These are phyloP conservation scores for Tachysurus vachellii DNA, from an alignment of 2,113 vertebrate species.

Conservation along the genomic window DNA sequence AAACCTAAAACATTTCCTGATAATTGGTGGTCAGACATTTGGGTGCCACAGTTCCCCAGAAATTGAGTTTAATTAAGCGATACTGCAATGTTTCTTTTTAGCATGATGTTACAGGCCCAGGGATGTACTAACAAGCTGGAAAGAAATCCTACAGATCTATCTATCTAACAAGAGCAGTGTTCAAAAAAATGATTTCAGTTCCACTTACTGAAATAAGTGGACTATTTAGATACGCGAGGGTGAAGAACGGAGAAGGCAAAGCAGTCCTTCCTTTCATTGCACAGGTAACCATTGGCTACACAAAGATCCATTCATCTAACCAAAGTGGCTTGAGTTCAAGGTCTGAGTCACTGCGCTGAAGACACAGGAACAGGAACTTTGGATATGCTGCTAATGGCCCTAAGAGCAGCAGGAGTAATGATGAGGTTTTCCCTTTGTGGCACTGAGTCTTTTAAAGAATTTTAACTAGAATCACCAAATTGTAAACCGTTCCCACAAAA, in stretches of 20 bases:
- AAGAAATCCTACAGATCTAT: not conserved
- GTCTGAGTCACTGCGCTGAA: not conserved
- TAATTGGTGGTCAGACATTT: not conserved
- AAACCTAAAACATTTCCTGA: not conserved
- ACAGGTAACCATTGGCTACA: constrained; percentile 13
- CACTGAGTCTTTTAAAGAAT: not conserved
- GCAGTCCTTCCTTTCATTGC: not conserved
- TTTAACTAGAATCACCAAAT: not conserved
- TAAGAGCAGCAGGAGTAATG: not conserved
- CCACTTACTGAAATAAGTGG: not conserved
- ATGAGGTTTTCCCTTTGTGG: not conserved
- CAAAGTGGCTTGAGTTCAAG: not conserved
- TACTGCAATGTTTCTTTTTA: not conserved
- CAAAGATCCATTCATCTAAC: constrained; percentile 20
- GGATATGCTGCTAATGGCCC: constrained; percentile 12
- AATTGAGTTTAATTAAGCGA: not conserved
- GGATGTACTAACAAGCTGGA: not conserved
- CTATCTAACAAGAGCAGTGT: not conserved
- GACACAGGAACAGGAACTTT: not conserved
- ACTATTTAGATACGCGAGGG: not conserved
- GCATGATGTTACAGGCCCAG: not conserved
- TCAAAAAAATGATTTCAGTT: not conserved
- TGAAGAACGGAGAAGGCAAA: not conserved
- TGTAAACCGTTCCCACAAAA: constrained; percentile 7
- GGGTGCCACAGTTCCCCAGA: not conserved